Percentiles rank a stretch among this genome's conserved stretches.
Conservation (phyloP, 2,797 vertebrate species). For the Pangasius sanitwongsei region DNA sequence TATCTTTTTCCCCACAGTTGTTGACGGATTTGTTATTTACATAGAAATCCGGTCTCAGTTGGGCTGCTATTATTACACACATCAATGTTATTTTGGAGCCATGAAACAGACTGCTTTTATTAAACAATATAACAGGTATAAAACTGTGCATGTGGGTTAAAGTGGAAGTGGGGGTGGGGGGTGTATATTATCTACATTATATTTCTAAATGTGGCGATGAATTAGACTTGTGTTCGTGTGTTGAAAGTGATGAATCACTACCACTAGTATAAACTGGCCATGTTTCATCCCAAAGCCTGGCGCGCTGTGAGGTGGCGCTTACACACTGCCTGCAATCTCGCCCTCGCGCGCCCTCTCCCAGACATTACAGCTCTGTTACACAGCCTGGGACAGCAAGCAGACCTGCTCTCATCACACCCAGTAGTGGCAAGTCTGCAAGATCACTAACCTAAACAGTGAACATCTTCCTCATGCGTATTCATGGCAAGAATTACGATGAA, state of each 20-base stretch:
- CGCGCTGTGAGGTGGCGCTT: neutral
- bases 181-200: neutral
- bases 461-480: neutral
- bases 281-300: neutral
- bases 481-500: neutral
- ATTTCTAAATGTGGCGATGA: neutral
- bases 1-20: neutral
- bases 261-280: neutral
- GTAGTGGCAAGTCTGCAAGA: too few species aligned
- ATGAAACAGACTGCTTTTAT: neutral
- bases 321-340: neutral
- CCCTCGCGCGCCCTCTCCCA: conserved; percentile 19
- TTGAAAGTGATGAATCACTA: neutral
- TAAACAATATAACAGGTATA: neutral
- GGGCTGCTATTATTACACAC: neutral
- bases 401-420: too few species aligned
- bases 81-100: neutral
- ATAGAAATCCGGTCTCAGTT: too few species aligned
- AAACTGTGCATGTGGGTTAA: neutral
- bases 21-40: neutral
- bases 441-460: neutral
- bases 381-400: neutral
- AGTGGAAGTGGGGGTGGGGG: too few species aligned
- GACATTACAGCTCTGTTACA: neutral
- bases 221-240: neutral